Evolutionary conservation across 2,797 vertebrate species (phyloP), one percentile per base, ranked within the genome.

Genomic region (Gastrophryne carolinensis): DNA sequence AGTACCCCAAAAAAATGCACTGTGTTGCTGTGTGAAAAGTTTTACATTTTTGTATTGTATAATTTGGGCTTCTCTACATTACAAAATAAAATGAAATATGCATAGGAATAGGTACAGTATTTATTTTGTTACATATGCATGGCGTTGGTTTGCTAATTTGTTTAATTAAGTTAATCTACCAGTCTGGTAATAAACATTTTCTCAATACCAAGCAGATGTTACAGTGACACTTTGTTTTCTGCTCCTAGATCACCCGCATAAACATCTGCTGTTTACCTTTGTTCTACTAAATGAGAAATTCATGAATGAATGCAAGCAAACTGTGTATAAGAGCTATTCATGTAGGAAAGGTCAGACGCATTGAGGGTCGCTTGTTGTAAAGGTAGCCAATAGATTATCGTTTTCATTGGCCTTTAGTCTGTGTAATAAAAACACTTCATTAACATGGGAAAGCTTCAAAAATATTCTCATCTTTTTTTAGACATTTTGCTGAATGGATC

Each of bases 101-200:
- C 21, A 8, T 47, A 17, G 10, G 21, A 47, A 19, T 17, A 2
- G 17, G 44, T 10, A 47, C 9, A 3, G 1, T 47, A 47, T n/a
- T 47, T 21, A 47, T 47, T 21, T 47, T 47, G 2, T 44, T 47
- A 19, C 21, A n/a, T 47, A 19, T 10, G 17, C 17, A 47, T 47
- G 15, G 39, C 9, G 41, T 47, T 19, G 17, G 17, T 5, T 52
- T 32, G 8, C 49, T 49, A 1, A n/a, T 66, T 27, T 49, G 24
- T 49, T 19, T 17, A n/a, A 47, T 6, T 19, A 47, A 47, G 49
- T 64, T 49, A 66, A 44, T 17, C 63, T 66, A 17, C 23, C 32
- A 44, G n/a, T 50, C 27, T 64, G 24, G 61, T 47, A n/a, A 24
- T 11, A 67, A 37, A 68, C 9, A 68, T 68, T n/a, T 53, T 21